phyloP scores from a whole-genome alignment of 2,888 invertebrate genomes.

The Metacarcinus magister region DNA sequence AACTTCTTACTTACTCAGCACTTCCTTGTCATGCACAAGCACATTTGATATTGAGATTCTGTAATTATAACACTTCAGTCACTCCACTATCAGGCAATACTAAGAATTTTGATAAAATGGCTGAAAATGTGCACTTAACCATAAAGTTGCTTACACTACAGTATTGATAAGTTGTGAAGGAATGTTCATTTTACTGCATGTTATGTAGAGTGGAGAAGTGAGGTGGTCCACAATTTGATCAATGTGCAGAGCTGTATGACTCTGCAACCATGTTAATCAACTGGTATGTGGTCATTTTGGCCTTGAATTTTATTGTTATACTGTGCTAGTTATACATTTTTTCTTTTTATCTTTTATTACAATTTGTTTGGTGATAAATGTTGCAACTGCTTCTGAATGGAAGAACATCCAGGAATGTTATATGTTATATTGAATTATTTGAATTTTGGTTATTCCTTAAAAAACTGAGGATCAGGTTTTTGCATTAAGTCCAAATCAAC shows the following conservation, averaged over 20 bases:
- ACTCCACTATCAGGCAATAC: background rate
- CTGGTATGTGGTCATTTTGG: background rate
- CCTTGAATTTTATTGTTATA: background rate
- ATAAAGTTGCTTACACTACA: background rate
- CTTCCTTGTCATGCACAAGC: background rate
- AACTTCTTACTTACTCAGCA: background rate
- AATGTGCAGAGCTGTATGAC: background rate
- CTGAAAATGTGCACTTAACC: background rate
- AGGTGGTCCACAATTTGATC: background rate
- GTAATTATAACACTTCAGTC: background rate
- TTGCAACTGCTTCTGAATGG: background rate
- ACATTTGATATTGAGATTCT: background rate
- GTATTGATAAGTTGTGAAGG: background rate
- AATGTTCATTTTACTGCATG: background rate
- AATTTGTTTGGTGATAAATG: background rate
- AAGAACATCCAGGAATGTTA: background rate
- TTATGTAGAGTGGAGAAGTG: background rate
- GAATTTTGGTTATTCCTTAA: no score
- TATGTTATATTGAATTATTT: no score
- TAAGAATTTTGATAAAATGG: background rate
- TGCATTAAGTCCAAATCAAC: no score
- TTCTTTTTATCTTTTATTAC: background rate
- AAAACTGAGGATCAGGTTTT: no score
- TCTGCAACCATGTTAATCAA: background rate
- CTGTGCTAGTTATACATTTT: background rate